phyloP scores from a whole-genome alignment of 2,797 vertebrate species.

The Sebastes iracundus region DNA sequence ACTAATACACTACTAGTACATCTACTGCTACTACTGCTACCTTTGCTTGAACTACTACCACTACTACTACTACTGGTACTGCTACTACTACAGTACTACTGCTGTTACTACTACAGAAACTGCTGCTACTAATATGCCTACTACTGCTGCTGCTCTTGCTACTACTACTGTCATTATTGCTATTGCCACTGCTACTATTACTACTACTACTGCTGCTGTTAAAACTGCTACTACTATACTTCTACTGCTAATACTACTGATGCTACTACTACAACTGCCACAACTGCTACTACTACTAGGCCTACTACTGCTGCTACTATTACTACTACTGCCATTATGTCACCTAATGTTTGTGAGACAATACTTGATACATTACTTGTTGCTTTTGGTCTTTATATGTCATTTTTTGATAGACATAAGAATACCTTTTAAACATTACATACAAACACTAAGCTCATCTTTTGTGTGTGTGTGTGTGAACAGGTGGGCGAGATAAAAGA shows the following conservation, averaged over 20 bases:
- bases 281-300: background rate
- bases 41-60: too few relatives aligned
- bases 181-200: background rate
- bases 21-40: background rate
- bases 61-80: too few relatives aligned
- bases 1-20: background rate
- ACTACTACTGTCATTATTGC: background rate
- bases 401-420: background rate
- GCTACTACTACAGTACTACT: too few relatives aligned
- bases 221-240: background rate
- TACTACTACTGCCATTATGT: background rate
- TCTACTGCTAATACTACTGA: background rate
- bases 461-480: background rate
- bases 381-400: background rate
- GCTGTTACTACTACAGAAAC: too few relatives aligned
- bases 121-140: background rate
- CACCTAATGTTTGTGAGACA: background rate
- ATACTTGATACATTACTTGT: background rate
- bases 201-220: background rate
- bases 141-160: too few relatives aligned
- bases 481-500: conserved; percentile 97
- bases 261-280: background rate
- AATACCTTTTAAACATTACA: background rate
- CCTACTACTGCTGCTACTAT: too few relatives aligned
- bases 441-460: background rate